A percentile compares a stretch with the other conserved stretches of the same genome.
Conservation (phyloP, 2,888 invertebrate species). For the Anaspis maculata region DNA sequence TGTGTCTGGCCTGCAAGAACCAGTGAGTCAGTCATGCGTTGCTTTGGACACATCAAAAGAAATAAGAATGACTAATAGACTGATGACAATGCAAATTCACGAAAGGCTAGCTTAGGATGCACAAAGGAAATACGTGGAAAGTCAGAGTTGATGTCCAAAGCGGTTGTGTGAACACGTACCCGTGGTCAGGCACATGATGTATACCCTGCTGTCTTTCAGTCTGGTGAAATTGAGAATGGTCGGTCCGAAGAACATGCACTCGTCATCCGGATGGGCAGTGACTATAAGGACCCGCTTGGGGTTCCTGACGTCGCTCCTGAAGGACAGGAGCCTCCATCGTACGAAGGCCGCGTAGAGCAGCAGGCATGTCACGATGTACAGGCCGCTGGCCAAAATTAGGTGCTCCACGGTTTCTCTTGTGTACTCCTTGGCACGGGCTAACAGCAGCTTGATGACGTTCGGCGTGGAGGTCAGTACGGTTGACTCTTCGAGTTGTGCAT, state of each 20-base stretch:
- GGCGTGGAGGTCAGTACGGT: no score
- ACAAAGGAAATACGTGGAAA: no score
- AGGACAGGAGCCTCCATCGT: conserved; percentile 43
- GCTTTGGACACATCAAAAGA: no score
- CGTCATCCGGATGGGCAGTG: conserved; percentile 96
- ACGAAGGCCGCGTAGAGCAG: conserved; percentile 38
- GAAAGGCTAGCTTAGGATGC: no score
- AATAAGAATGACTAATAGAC: no score
- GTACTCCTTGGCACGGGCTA: conserved; percentile 28
- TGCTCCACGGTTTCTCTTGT: conserved; percentile 49
- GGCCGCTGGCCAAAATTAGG: conserved; percentile 44
- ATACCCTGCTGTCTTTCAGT: conserved; percentile 59
- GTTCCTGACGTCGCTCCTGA: conserved; percentile 46
- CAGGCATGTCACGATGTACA: conserved; percentile 48
- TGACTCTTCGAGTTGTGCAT: no score
- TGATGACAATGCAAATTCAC: no score
- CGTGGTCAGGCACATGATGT: conserved; percentile 76
- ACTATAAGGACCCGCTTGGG: conserved; percentile 66
- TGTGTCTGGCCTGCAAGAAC: no score
- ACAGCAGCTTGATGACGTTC: conserved; percentile 1
- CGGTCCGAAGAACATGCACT: conserved; percentile 98
- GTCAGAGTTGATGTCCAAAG: no score
- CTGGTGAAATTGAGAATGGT: conserved; percentile 62
- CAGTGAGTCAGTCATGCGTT: no score
- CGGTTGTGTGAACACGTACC: no score